phyloP scores from a whole-genome alignment of 64 coral and sea anemone genomes.

The Porites australiensis region DNA sequence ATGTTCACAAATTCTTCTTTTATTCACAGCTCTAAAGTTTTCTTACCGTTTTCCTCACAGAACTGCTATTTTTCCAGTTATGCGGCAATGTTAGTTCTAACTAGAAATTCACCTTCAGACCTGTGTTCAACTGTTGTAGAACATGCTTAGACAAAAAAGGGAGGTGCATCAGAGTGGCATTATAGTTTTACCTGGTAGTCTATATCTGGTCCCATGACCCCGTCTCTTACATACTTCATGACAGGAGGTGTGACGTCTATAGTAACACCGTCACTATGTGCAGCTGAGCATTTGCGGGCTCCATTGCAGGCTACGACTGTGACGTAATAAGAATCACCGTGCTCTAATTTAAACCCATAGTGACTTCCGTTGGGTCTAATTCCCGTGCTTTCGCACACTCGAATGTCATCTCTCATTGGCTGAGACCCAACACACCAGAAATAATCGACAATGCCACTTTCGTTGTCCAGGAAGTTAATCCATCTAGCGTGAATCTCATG shows the following conservation, averaged over 20 bases:
- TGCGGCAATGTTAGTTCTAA: too few species aligned
- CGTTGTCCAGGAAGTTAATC: slow-evolving; percentile 94
- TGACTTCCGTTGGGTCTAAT: slow-evolving; percentile 77
- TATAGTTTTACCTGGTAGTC: slow-evolving; percentile 81
- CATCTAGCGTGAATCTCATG: slow-evolving; percentile 86
- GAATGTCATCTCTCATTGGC: slow-evolving; percentile 83
- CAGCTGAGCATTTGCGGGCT: slow-evolving; percentile 88
- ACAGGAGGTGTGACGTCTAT: slow-evolving; percentile 86
- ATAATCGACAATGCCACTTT: slow-evolving; percentile 89
- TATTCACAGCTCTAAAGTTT: too few species aligned
- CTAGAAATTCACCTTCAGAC: too few species aligned
- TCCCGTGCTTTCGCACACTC: slow-evolving; percentile 79
- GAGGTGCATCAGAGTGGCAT: slow-evolving; percentile 1
- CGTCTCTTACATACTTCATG: slow-evolving; percentile 92
- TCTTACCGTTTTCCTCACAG: too few species aligned
- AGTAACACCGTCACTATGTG: slow-evolving; percentile 81
- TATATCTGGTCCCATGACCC: slow-evolving; percentile 94
- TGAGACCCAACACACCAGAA: slow-evolving; percentile 93
- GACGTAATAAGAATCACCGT: slow-evolving; percentile 79
- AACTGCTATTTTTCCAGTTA: too few species aligned
- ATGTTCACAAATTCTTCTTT: too few species aligned
- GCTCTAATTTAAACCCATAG: slow-evolving; percentile 67
- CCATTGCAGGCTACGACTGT: slow-evolving; percentile 92
- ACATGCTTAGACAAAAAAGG: too few species aligned
- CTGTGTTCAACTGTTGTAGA: too few species aligned